These are phyloP conservation scores for Leguminivora glycinivorella DNA, from an alignment of 1,140 invertebrate species.

Conservation along the genomic window DNA sequence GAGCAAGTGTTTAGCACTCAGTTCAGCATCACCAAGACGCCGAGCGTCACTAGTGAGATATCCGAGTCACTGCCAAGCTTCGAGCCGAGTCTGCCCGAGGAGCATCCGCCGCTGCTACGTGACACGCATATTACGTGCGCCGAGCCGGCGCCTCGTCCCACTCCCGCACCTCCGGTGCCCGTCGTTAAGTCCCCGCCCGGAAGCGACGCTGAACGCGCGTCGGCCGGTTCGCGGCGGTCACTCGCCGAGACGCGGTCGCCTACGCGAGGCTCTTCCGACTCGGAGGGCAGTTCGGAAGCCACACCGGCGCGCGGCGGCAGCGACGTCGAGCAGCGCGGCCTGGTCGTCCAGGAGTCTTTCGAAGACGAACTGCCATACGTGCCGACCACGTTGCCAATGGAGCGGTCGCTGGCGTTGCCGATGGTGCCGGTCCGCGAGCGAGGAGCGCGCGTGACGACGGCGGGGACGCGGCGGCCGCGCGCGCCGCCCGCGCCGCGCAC, in stretches of 20 bases:
- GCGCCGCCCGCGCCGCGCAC: constrained; percentile 92
- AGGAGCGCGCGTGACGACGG: constrained; percentile 86
- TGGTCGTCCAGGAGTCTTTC: constrained; percentile 90
- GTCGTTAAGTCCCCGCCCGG: constrained; percentile 8
- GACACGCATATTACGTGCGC: constrained; percentile 38
- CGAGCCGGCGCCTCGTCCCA: neutral
- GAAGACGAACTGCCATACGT: constrained; percentile 93
- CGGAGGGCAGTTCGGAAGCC: constrained; percentile 82
- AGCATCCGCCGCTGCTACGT: constrained; percentile 31
- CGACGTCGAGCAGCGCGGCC: constrained; percentile 84
- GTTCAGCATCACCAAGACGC: constrained; percentile 72
- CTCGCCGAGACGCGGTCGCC: constrained; percentile 67
- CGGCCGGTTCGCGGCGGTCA: constrained; percentile 69
- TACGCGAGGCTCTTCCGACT: constrained; percentile 73
- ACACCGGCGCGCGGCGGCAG: constrained; percentile 69
- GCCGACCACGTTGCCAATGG: constrained; percentile 90
- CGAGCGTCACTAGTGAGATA: constrained; percentile 68
- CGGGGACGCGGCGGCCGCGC: constrained; percentile 90
- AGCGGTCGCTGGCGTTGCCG: constrained; percentile 88
- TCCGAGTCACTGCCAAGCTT: constrained; percentile 65
- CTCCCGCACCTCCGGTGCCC: constrained; percentile 12
- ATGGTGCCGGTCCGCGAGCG: constrained; percentile 88
- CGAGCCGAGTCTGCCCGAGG: constrained; percentile 59
- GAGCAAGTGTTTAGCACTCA: constrained; percentile 73
- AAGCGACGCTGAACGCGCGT: constrained; percentile 49